These are phyloP conservation scores for Umimayanthus kanabou DNA, from an alignment of 92 coral and sea anemone genomes.

Conservation along the genomic window DNA sequence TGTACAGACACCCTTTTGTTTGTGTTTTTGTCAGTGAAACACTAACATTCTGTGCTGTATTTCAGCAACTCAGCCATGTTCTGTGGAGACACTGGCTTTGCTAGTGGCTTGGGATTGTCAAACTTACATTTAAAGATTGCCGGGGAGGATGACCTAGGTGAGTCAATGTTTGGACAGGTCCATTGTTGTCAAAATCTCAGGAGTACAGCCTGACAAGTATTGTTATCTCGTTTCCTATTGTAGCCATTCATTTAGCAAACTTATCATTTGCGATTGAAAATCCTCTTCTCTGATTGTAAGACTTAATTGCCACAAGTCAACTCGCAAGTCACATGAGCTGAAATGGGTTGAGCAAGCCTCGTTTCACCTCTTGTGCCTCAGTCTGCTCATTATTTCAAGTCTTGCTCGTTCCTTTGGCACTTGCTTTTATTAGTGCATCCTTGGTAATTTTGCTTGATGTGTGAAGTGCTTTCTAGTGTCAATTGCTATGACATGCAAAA, in stretches of 20 bases:
- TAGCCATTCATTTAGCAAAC: background rate
- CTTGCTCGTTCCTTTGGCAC: too few relatives aligned
- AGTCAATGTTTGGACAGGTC: background rate
- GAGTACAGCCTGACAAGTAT: too few relatives aligned
- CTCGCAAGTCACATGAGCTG: too few relatives aligned
- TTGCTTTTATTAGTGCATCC: too few relatives aligned
- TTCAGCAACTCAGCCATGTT: slow-evolving; percentile 33
- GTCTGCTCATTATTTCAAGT: too few relatives aligned
- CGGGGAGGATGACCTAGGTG: slow-evolving; percentile 94
- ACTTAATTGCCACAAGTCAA: too few relatives aligned
- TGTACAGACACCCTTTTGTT: background rate
- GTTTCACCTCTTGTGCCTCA: too few relatives aligned
- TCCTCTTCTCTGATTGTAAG: too few relatives aligned
- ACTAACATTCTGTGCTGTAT: background rate
- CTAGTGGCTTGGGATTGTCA: slow-evolving; percentile 87
- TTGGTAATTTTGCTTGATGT: too few relatives aligned
- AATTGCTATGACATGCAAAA: too few relatives aligned
- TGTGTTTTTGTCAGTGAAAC: background rate
- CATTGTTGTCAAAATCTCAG: background rate
- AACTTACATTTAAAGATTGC: slow-evolving; percentile 84
- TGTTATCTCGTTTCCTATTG: background rate
- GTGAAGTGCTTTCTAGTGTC: too few relatives aligned
- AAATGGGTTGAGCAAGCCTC: too few relatives aligned
- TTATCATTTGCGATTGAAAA: background rate
- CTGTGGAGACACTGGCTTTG: slow-evolving; percentile 46